Evolutionary conservation across 2,888 invertebrate species (phyloP), one percentile per base, ranked within the genome.

Genomic region (Calameuta filiformis): DNA sequence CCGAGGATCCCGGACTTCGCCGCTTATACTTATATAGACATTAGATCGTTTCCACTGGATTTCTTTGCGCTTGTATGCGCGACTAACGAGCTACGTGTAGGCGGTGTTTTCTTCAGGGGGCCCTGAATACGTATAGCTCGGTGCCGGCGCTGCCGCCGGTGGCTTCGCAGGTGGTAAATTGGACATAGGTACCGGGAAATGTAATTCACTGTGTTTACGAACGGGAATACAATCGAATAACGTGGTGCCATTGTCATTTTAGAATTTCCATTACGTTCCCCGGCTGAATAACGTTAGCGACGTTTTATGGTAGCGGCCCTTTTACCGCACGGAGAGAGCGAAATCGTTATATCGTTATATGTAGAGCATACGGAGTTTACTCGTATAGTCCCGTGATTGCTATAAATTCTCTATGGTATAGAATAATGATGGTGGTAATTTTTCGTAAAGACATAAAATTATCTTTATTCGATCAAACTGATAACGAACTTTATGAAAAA

Each of bases 81-180:
- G 82, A 83, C 86, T 86, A 87, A 87, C 84, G 82, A 85, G 84
- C 82, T 80, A 79, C 82, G 80, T 80, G 80, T 81, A 86, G 79
- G 77, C 80, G 76, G 79, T 80, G 34, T 81, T 83, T 81, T 83
- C 81, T 79, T 79, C 68, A 77, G 79, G 77, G 79, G 81, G 82
- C 73, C 73, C 35, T 35, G 35, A 35, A 35, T 23, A 77, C 71
- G 79, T 76, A 81, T 77, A 71, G 77, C 73, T 76, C 35, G 35
- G 33, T 56, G 40, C 56, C 75, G 75, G 73, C 77, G 77, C 3
- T 35, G 74, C 69, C 40, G 69, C 34, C 75, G 79, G 33, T 71
- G 6, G 34, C 71, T 71, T 71, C 34, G 75, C 35, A 35, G 75
- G 56, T 69, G 76, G 75, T 76, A 76, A 71, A 71, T 31, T 71